Evolutionary conservation across 2,113 vertebrate species (phyloP).

Genomic region (Lagopus muta): DNA sequence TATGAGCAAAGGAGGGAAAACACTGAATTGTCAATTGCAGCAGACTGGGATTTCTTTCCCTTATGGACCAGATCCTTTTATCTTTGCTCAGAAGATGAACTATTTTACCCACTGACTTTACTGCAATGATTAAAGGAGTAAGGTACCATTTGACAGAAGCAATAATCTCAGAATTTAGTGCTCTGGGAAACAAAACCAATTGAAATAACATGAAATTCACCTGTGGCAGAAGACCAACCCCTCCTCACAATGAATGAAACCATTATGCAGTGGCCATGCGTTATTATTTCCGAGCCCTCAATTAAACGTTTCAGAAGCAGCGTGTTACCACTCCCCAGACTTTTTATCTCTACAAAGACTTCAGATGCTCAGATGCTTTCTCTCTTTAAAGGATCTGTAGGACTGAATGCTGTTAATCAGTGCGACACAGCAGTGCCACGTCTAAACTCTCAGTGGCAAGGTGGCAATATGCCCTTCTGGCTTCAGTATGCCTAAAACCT

Average conservation of each 20-base stretch:
- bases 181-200: neutral
- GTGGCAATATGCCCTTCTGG: neutral
- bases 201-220: neutral
- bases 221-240: neutral
- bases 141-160: neutral
- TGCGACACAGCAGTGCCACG: neutral
- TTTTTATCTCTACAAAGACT: neutral
- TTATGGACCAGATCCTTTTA: neutral
- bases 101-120: neutral
- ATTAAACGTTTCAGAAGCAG: neutral
- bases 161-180: neutral
- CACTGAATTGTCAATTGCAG: neutral
- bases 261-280: accelerated
- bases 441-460: neutral
- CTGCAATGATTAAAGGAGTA: neutral
- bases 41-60: neutral
- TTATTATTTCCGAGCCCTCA: neutral
- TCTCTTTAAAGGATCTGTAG: neutral
- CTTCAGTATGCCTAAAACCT: neutral
- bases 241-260: neutral
- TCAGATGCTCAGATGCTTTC: neutral
- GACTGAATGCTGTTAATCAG: neutral
- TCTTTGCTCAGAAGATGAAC: neutral
- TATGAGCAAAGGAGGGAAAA: neutral
- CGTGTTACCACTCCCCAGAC: neutral